Conservation (phyloP, 2,797 vertebrate genomes). For the Anguilla obscura region DNA sequence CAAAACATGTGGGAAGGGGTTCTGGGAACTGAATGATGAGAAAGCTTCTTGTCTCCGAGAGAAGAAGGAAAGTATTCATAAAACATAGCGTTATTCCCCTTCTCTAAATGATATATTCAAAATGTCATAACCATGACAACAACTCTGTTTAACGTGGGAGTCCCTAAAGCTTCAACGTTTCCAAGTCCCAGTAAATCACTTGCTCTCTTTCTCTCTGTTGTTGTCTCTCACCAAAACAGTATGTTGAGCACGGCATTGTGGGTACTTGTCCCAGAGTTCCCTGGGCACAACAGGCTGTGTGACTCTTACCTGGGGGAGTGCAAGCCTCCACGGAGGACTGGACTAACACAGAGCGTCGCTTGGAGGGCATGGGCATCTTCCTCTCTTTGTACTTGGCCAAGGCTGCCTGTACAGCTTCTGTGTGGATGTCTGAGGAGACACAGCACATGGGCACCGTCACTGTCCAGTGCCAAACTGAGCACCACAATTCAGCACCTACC, state of each 20-base stretch:
- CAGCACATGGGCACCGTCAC: neutral
- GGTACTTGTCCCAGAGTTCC: neutral
- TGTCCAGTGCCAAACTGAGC: neutral
- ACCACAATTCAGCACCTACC: no score
- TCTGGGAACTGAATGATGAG: slow-evolving; percentile 18
- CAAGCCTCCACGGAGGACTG: slow-evolving; percentile 88
- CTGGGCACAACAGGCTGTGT: slow-evolving; percentile 39
- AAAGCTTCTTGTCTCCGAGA: neutral
- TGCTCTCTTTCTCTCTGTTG: neutral
- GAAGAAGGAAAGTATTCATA: neutral
- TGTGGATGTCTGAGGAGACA: slow-evolving; percentile 82
- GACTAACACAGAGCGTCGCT: slow-evolving; percentile 87
- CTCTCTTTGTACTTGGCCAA: slow-evolving; percentile 92
- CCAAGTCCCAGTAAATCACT: neutral
- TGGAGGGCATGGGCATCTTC: slow-evolving; percentile 97
- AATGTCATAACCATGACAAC: neutral
- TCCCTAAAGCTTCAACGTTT: neutral
- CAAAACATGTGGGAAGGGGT: neutral
- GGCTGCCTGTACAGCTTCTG: slow-evolving; percentile 96
- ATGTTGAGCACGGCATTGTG: neutral
- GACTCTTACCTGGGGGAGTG: slow-evolving; percentile 85
- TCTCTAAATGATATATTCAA: slow-evolving; percentile 7
- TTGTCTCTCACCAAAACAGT: neutral
- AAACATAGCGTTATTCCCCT: neutral
- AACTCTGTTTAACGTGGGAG: neutral